Evolutionary conservation across 2,888 invertebrate species (phyloP).

Genomic region (Synergus itoensis): DNA sequence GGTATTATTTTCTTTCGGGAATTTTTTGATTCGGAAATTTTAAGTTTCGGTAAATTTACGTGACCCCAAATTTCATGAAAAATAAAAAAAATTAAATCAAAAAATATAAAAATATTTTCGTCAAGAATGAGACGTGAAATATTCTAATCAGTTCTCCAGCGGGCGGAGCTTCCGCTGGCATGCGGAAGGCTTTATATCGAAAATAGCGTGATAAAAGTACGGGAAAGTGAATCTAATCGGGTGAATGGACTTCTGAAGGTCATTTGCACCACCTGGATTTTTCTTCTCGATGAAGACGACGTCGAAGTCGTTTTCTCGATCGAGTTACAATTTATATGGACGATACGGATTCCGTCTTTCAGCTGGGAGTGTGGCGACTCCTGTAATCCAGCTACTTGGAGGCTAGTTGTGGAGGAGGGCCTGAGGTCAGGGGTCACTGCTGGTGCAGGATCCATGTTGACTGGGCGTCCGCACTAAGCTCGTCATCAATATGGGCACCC

Average conservation of each 20-base stretch:
- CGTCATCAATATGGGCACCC: slow-evolving; percentile 96
- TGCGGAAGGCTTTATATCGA: not conserved
- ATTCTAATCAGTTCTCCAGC: not conserved
- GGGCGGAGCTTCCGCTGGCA: not conserved
- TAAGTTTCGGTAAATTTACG: too few relatives aligned
- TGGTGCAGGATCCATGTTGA: slow-evolving; percentile 86
- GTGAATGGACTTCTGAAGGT: not conserved
- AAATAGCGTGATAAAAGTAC: not conserved
- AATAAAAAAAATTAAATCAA: too few relatives aligned
- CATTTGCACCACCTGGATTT: not conserved
- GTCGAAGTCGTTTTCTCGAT: not conserved
- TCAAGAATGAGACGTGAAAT: not conserved
- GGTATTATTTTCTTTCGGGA: too few relatives aligned
- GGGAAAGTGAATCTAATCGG: not conserved
- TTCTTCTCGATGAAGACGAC: not conserved
- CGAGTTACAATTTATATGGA: slow-evolving; percentile 55
- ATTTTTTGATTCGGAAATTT: too few relatives aligned
- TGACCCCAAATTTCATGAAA: too few relatives aligned
- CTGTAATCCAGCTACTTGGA: slow-evolving; percentile 99
- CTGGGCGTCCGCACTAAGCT: slow-evolving; percentile 98
- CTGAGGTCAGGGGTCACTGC: slow-evolving; percentile 92
- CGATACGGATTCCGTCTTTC: slow-evolving; percentile 44
- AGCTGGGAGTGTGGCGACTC: slow-evolving; percentile 97
- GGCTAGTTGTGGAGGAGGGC: slow-evolving; percentile 94
- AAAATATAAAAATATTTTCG: not conserved